Evolutionary conservation across 2,113 vertebrate species (phyloP), one percentile per base, ranked within the genome.

Genomic region (Ceuthmochares aereus): DNA sequence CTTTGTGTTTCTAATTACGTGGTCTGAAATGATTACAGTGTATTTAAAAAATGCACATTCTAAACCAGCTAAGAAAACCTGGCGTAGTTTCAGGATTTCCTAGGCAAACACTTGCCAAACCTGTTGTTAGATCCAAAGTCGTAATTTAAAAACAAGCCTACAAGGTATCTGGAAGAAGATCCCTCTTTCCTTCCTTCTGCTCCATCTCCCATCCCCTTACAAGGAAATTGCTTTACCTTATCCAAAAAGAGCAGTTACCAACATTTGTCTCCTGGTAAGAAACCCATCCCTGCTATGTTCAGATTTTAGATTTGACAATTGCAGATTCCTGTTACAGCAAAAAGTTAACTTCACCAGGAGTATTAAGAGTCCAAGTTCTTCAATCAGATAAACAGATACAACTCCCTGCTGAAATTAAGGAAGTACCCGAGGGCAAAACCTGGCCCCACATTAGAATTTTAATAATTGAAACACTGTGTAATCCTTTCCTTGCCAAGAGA

Each of bases 131-230:
- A 98, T 97, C 97, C 97, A 78, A 96, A 97, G 97, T 96, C 68
- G 3, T 96, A 98, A 98, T 98, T 98, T 97, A 97, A 98, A 98
- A 94, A 97, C 96, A 98, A 98, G 97, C 97, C 96, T 98, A 97
- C 94, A 81, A 97, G 97, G 97, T 97, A 96, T 97, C 92, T 95
- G 93, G 95, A 97, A 95, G 97, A 97, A 96, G 95, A 94, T 95
- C 85, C 91, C 59, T 96, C 94, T 89, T 96, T 94, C 94, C 94
- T 95, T 97, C 84, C 40, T 93, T 34, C 54, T 83, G 76, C 88
- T 92, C 85, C 83, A 42, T 97, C 93, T 89, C 81, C 82, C 77
- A 37, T 63, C 84, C 78, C 89, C 78, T 54, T 86, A 94, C 91
- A 91, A 90, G 97, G 95, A 96, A 92, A 94, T 89, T 4, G 4